Base-by-base conservation (phyloP, 2,888 invertebrate genomes). In the Caenorhabditis sp. region DNA sequence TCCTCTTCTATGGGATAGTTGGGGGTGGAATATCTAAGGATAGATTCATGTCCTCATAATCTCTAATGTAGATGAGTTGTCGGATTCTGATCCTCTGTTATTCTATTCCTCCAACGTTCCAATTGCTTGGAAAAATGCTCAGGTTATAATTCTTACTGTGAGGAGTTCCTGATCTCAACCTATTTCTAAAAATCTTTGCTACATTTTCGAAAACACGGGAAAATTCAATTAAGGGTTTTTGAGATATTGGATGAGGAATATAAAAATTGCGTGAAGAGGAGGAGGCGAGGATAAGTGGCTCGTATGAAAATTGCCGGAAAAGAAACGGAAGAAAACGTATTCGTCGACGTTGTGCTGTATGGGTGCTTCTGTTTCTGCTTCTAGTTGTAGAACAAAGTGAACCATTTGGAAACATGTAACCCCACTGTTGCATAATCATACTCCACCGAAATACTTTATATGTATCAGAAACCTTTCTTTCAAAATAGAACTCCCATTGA, bases 231-330 rank as follows among this genome's bases (percentile, higher is more conserved):
- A 64, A 64, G 28, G 47, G 64, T 68, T 68, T 59, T 44, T 61
- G 59, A 31, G 49, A 22, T 66, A 47, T 66, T n/a, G 35, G 54
- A 74, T 68, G 74, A 74, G 66, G 75, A 47, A 74, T 66, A 70
- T 74, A 68, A 75, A 58, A 70, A 75, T 63, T 63, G 80, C 68
- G 63, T 51, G 54, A 64, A 72, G n/a, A 80, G 49, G 58, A 38
- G 69, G 73, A 61, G 56, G 68, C 61, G 73, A 69, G 77, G 77
- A 82, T 82, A 82, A 82, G 82, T 82, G 82, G 82, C 77, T 82
- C 81, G 81, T 70, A 75, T 81, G 68, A 82, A 82, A 77, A 82
- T 82, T 82, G 82, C 82, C 82, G 82, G 82, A 82, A 82, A 82
- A 77, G 82, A 77, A 77, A 73, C 72, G 82, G 82, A 82, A 76